These are phyloP conservation scores for Chalcosyrphus nemorum DNA, from an alignment of 2,888 invertebrate species.

Conservation along the genomic window DNA sequence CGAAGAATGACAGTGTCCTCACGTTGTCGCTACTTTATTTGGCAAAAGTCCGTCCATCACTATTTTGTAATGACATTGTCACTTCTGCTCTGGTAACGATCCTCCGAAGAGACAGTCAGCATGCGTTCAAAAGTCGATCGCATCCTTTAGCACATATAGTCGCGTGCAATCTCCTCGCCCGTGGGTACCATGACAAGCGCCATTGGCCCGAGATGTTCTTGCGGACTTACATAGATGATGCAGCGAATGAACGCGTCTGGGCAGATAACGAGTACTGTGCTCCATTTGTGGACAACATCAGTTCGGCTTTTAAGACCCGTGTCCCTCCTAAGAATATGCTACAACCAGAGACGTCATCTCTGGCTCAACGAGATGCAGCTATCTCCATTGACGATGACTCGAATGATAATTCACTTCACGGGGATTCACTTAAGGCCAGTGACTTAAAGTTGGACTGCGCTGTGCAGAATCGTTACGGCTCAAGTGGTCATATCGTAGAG, in stretches of 20 bases:
- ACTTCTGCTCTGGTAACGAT: conserved; percentile 91
- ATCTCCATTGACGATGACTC: conserved; percentile 83
- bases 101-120: conserved; percentile 88
- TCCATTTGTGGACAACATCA: conserved; percentile 94
- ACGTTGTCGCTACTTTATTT: conserved; percentile 91
- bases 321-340: conserved; percentile 78
- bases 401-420: conserved; percentile 80
- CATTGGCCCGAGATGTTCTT: conserved; percentile 97
- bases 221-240: conserved; percentile 97
- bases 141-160: conserved; percentile 91
- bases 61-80: conserved; percentile 89
- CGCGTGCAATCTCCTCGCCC: conserved; percentile 91
- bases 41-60: conserved; percentile 89
- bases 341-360: conserved; percentile 70
- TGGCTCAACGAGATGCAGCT: conserved; percentile 73
- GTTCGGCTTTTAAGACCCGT: conserved; percentile 83
- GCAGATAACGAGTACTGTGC: conserved; percentile 96
- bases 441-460: conserved; percentile 83
- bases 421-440: conserved; percentile 81
- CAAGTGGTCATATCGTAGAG: conserved; percentile 83
- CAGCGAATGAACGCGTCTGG: conserved; percentile 95
- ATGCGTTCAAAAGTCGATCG: conserved; percentile 89
- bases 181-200: conserved; percentile 90
- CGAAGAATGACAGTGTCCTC: conserved; percentile 89
- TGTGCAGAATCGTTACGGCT: conserved; percentile 84